Evolutionary conservation across 2,797 vertebrate species (phyloP).

Genomic region (Champsocephalus esox): DNA sequence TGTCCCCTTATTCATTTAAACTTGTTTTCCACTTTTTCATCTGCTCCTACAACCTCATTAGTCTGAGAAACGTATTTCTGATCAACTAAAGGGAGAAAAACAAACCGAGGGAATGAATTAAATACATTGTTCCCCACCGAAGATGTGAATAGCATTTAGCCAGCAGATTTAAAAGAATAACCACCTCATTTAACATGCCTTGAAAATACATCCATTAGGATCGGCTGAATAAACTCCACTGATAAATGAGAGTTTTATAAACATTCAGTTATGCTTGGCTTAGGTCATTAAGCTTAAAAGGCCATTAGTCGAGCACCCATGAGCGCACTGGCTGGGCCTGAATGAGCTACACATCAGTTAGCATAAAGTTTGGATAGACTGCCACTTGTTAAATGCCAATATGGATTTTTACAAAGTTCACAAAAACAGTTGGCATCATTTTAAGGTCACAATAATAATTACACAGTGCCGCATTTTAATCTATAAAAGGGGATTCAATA

Average conservation of each 20-base stretch:
- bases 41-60: constrained; percentile 22
- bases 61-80: constrained; percentile 15
- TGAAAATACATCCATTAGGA: constrained; percentile 62
- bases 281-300: constrained; percentile 73
- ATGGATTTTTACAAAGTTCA: constrained; percentile 35
- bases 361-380: constrained; percentile 43
- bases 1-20: background rate
- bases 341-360: constrained; percentile 52
- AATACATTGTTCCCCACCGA: constrained; percentile 40
- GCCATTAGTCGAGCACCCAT: constrained; percentile 64
- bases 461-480: background rate
- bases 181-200: constrained; percentile 64
- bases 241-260: constrained; percentile 71
- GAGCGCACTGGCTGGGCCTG: constrained; percentile 42
- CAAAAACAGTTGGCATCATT: constrained; percentile 15
- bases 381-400: constrained; percentile 30
- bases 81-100: constrained; percentile 49
- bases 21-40: background rate
- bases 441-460: background rate
- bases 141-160: constrained; percentile 59
- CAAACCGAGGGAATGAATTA: constrained; percentile 46
- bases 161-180: constrained; percentile 61
- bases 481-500: background rate
- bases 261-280: constrained; percentile 67
- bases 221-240: constrained; percentile 59